Evolutionary conservation across 2,797 vertebrate species (phyloP).

Genomic region (Parotocinclus haroldoi): DNA sequence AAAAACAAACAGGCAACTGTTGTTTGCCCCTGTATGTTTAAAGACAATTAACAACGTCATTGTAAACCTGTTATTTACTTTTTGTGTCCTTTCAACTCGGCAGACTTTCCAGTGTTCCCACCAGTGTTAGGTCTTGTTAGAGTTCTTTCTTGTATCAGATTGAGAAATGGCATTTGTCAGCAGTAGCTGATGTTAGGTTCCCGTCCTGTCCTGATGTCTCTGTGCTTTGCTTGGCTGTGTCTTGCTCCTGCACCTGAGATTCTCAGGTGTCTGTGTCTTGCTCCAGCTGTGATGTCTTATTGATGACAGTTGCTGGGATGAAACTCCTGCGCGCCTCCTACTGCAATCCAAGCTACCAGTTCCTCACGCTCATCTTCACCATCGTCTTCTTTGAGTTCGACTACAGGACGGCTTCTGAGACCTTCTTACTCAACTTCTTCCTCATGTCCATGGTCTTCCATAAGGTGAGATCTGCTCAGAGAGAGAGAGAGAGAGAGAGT

Average conservation of each 20-base stretch:
- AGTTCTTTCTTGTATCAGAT: no score
- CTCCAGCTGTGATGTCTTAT: constrained; percentile 88
- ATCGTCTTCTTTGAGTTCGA: constrained; percentile 93
- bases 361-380: constrained; percentile 87
- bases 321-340: constrained; percentile 94
- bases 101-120: not conserved
- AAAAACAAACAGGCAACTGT: no score
- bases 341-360: constrained; percentile 90
- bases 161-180: not conserved
- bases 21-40: no score
- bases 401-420: constrained; percentile 85
- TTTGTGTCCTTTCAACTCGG: no score
- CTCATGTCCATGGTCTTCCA: constrained; percentile 92
- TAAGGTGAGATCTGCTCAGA: constrained; percentile 75
- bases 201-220: constrained; percentile 30
- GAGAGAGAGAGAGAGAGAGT: no score
- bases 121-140: not conserved
- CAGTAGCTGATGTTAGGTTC: constrained; percentile 3
- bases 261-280: constrained; percentile 54
- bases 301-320: constrained; percentile 89
- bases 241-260: constrained; percentile 48
- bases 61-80: no score
- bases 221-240: constrained; percentile 43
- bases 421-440: constrained; percentile 95
- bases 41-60: no score